Percentiles rank a stretch among this genome's conserved stretches.
Evolutionary conservation across 2,888 invertebrate genomes (phyloP).

Genomic region (Platycheirus rosarum): DNA sequence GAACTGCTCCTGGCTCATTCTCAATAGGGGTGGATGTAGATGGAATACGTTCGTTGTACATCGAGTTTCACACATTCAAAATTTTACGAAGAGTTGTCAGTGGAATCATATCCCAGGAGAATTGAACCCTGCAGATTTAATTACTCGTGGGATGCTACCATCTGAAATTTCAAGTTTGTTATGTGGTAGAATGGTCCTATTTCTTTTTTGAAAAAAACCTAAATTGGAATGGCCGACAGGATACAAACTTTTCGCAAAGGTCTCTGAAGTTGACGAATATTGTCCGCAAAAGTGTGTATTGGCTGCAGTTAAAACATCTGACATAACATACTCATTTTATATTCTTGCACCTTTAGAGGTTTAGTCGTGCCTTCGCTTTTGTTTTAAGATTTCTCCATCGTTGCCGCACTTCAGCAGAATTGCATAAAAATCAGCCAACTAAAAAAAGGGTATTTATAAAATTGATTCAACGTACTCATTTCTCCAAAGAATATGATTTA

Average conservation of each 20-base stretch:
- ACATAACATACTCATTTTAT: too few species aligned
- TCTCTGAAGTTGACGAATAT: slow-evolving; percentile 1
- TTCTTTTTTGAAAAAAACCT: neutral
- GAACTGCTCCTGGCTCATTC: slow-evolving; percentile 9
- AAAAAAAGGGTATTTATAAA: slow-evolving; percentile 3
- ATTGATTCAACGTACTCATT: slow-evolving; percentile 6
- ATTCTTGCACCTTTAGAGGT: slow-evolving; percentile 1
- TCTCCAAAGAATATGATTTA: slow-evolving; percentile 1
- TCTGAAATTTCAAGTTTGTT: neutral
- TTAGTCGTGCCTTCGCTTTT: neutral
- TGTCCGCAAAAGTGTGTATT: too few species aligned
- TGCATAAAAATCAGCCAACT: neutral
- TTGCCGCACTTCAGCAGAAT: neutral
- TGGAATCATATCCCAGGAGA: neutral
- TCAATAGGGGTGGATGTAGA: too few species aligned
- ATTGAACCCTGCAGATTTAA: too few species aligned
- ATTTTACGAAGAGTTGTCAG: neutral
- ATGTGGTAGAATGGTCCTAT: neutral
- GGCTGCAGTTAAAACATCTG: neutral
- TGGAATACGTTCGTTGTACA: slow-evolving; percentile 4
- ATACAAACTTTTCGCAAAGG: neutral
- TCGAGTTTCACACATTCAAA: slow-evolving; percentile 1
- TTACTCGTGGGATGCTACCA: too few species aligned
- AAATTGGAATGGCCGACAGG: neutral
- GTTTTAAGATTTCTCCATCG: neutral